Conservation (phyloP, 1,140 invertebrate species). For the Lasioglossum baleicum region DNA sequence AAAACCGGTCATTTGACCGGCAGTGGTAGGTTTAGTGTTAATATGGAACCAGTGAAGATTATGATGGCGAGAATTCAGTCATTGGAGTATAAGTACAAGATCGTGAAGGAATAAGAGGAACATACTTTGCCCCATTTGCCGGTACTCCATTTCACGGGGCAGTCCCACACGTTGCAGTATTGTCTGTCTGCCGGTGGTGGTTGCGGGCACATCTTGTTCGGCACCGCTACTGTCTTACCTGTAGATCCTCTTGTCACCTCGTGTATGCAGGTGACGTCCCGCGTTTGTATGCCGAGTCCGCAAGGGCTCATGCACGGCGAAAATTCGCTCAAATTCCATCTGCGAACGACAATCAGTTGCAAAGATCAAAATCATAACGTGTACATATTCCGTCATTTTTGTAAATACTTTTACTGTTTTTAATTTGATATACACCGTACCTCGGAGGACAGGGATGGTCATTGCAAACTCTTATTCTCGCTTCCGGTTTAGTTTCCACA, state of each 20-base stretch:
- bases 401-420: no score
- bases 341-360: conserved; percentile 64
- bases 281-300: conserved; percentile 93
- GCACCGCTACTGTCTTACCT: conserved; percentile 92
- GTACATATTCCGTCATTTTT: no score
- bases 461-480: conserved; percentile 94
- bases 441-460: conserved; percentile 94
- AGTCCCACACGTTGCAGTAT: conserved; percentile 95
- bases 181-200: conserved; percentile 91
- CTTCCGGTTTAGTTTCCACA: conserved; percentile 90
- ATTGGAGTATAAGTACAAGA: no score
- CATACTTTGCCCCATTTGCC: conserved; percentile 89
- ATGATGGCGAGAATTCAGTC: no score
- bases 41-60: no score
- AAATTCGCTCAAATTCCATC: conserved; percentile 93
- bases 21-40: no score
- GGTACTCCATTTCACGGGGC: conserved; percentile 91
- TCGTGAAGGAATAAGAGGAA: not conserved
- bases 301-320: conserved; percentile 93
- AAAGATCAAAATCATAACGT: not conserved
- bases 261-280: conserved; percentile 95
- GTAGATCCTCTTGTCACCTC: conserved; percentile 90
- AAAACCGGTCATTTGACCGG: no score
- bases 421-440: conserved; percentile 64
- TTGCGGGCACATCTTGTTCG: conserved; percentile 93